These are phyloP conservation scores for Rhinophrynus dorsalis DNA, from an alignment of 2,797 vertebrate genomes.

Conservation along the genomic window DNA sequence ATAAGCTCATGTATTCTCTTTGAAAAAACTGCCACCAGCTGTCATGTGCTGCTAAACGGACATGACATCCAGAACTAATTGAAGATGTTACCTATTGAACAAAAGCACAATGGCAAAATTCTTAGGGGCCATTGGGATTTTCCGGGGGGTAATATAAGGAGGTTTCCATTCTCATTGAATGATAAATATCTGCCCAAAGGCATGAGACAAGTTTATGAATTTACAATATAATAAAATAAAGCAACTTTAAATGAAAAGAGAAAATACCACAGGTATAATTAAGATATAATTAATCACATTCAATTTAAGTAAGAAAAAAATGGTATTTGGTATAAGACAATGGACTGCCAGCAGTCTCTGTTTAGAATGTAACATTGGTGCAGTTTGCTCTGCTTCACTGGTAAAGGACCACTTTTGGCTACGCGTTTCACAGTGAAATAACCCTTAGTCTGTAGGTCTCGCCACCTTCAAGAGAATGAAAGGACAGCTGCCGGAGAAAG, in stretches of 20 bases:
- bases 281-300: slow-evolving; percentile 20
- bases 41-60: no score
- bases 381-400: background rate
- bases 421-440: background rate
- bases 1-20: no score
- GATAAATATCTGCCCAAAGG: no score
- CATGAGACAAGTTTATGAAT: no score
- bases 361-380: background rate
- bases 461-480: background rate
- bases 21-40: no score
- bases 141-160: no score
- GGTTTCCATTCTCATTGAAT: no score
- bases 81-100: no score
- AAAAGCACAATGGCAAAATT: no score
- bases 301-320: background rate
- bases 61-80: no score
- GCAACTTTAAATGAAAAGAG: background rate
- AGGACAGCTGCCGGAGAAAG: slow-evolving; percentile 8
- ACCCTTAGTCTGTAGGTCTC: background rate
- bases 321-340: background rate
- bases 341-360: background rate
- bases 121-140: no score
- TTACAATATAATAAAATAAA: no score
- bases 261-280: slow-evolving; percentile 6
- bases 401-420: background rate